Evolutionary conservation across 2,797 vertebrate species (phyloP).

Genomic region (Aldrovandia affinis): DNA sequence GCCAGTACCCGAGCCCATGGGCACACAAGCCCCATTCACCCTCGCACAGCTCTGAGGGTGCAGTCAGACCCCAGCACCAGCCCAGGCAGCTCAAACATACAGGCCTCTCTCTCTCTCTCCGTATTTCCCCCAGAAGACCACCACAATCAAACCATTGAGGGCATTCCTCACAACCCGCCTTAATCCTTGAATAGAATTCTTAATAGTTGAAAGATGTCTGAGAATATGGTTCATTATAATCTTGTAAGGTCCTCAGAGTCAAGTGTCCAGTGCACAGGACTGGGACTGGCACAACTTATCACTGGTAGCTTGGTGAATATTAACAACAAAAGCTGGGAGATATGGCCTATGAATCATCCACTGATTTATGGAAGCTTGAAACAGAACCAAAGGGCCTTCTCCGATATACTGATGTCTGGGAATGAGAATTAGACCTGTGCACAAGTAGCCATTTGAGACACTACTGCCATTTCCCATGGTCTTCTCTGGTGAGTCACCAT

Average conservation of each 20-base stretch:
- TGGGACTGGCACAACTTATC: background rate
- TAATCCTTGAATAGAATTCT: background rate
- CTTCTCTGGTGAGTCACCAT: constrained; percentile 18
- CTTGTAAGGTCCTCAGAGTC: background rate
- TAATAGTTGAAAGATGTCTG: constrained; percentile 14
- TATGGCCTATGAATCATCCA: background rate
- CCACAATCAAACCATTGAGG: background rate
- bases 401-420: background rate
- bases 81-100: background rate
- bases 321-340: background rate
- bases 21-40: background rate
- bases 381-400: background rate
- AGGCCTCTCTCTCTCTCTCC: background rate
- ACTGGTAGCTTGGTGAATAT: background rate
- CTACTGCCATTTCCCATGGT: constrained; percentile 1
- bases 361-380: background rate
- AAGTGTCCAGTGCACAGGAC: background rate
- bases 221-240: background rate
- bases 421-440: background rate
- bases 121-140: background rate
- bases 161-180: background rate
- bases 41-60: background rate
- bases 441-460: background rate
- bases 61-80: background rate
- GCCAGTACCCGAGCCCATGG: background rate